Conservation (phyloP, 2,797 vertebrate genomes). For the Cirrhinus molitorella region DNA sequence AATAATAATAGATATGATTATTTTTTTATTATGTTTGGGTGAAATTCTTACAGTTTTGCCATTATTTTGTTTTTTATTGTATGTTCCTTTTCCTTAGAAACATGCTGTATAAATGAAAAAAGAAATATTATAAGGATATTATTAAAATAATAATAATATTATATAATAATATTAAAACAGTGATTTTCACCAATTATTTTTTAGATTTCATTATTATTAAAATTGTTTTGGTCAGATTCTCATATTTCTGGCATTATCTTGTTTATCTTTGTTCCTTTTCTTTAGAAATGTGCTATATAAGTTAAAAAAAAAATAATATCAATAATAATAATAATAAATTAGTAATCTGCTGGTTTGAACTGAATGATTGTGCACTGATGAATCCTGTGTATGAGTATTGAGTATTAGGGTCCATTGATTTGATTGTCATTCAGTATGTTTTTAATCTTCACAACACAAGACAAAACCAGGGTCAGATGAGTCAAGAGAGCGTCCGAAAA, state of each 20-base stretch:
- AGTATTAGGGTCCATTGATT: background rate
- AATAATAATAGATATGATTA: too few relatives aligned
- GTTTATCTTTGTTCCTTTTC: background rate
- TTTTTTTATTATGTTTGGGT: background rate
- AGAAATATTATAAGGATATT: too few relatives aligned
- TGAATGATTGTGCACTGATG: background rate
- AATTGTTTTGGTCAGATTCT: background rate
- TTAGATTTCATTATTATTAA: too few relatives aligned
- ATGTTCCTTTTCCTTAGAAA: background rate
- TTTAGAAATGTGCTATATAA: background rate
- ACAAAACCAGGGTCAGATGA: conserved; percentile 84
- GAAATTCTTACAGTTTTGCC: too few relatives aligned
- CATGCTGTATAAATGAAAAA: background rate
- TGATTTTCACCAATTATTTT: too few relatives aligned
- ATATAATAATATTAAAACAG: too few relatives aligned
- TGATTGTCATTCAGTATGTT: background rate
- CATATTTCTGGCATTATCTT: background rate
- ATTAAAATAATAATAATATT: too few relatives aligned
- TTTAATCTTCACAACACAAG: conserved; percentile 69
- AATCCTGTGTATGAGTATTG: background rate
- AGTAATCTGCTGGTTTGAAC: background rate
- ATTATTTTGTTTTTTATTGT: background rate
- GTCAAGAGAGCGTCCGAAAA: conserved; percentile 85
- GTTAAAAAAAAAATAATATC: background rate
- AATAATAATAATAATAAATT: background rate